Conservation (phyloP, 2,888 invertebrate species). For the Nomada fucata region DNA sequence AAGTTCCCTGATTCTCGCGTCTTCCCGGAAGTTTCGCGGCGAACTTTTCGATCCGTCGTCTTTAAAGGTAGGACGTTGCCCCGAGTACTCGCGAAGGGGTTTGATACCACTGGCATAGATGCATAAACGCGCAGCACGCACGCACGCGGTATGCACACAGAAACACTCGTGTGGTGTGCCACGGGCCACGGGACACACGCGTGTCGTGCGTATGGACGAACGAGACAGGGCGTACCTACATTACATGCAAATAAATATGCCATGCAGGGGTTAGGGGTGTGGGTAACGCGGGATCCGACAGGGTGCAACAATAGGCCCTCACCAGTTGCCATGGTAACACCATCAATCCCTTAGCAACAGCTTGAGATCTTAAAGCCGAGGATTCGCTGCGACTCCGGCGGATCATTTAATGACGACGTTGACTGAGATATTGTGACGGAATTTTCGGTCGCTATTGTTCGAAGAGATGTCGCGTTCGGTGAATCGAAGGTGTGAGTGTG, state of each 20-base stretch:
- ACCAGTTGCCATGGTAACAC: slow-evolving; percentile 82
- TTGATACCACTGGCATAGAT: slow-evolving; percentile 84
- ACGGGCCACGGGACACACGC: slow-evolving; percentile 53
- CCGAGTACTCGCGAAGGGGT: slow-evolving; percentile 77
- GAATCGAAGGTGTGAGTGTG: no score
- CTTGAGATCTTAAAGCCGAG: slow-evolving; percentile 84
- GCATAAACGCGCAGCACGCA: slow-evolving; percentile 75
- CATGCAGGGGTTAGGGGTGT: slow-evolving; percentile 68
- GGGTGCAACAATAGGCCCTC: slow-evolving; percentile 84
- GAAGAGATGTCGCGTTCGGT: not conserved
- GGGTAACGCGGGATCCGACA: slow-evolving; percentile 67
- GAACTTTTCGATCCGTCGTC: slow-evolving; percentile 75
- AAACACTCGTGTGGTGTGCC: slow-evolving; percentile 27
- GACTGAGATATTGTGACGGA: slow-evolving; percentile 18
- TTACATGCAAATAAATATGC: slow-evolving; percentile 83
- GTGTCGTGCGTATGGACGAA: slow-evolving; percentile 70
- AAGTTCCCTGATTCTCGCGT: slow-evolving; percentile 18
- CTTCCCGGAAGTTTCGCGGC: slow-evolving; percentile 40
- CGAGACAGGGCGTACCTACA: slow-evolving; percentile 72
- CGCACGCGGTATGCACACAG: slow-evolving; percentile 44
- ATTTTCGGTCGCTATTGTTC: slow-evolving; percentile 10
- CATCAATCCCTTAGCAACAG: slow-evolving; percentile 84
- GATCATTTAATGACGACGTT: slow-evolving; percentile 75
- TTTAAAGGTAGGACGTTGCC: slow-evolving; percentile 83
- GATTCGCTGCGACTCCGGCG: slow-evolving; percentile 73